Evolutionary conservation across 2,888 invertebrate species (phyloP).

Genomic region (Phengaris alcon): DNA sequence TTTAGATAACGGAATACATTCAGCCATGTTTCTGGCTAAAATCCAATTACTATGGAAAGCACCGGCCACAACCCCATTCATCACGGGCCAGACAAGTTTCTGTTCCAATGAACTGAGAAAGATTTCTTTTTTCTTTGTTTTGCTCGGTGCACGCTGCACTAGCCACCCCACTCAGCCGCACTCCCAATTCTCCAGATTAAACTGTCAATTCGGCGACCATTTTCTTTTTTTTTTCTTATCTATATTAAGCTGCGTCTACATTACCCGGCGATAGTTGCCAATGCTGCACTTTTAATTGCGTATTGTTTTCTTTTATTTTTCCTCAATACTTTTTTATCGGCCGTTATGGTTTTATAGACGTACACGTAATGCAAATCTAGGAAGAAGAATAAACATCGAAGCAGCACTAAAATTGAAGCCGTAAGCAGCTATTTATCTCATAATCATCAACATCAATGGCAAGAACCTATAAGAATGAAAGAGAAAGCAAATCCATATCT

Average conservation of each 20-base stretch:
- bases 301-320: slow-evolving; percentile 8
- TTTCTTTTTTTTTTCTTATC: slow-evolving; percentile 49
- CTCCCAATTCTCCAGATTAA: slow-evolving; percentile 64
- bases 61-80: slow-evolving; percentile 39
- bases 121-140: slow-evolving; percentile 41
- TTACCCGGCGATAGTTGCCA: slow-evolving; percentile 31
- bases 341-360: too few species aligned
- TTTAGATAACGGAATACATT: slow-evolving; percentile 38
- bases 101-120: slow-evolving; percentile 41
- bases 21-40: slow-evolving; percentile 37
- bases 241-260: slow-evolving; percentile 36
- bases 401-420: too few species aligned
- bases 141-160: slow-evolving; percentile 38
- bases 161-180: slow-evolving; percentile 44
- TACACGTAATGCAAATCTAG: too few species aligned
- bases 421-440: too few species aligned
- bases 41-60: slow-evolving; percentile 41
- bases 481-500: too few species aligned
- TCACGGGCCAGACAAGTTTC: slow-evolving; percentile 41
- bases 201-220: slow-evolving; percentile 65
- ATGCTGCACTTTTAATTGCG: slow-evolving; percentile 17
- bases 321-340: background rate
- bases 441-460: too few species aligned
- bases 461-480: too few species aligned
- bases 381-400: too few species aligned